Evolutionary conservation across 1,140 invertebrate genomes (phyloP), one percentile per base, ranked within the genome.

Genomic region (Caenorhabditis brenneri): DNA sequence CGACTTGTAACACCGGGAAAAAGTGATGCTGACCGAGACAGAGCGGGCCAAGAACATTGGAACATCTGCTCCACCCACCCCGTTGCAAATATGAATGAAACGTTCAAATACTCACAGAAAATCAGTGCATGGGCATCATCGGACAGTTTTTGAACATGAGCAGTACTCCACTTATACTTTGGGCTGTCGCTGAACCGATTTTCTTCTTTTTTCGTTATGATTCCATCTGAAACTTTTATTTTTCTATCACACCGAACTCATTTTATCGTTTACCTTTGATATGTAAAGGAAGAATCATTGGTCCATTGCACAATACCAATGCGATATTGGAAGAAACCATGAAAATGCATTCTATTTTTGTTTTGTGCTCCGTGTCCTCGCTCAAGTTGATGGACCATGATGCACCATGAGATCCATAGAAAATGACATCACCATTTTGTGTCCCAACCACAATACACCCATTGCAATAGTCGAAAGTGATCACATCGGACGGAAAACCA

Each of bases 61-160:
- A n/a, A n/a, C n/a, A n/a, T n/a, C n/a, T n/a, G n/a, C n/a, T n/a
- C n/a, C n/a, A n/a, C n/a, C n/a, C n/a, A n/a, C n/a, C n/a, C n/a
- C n/a, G n/a, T n/a, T n/a, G n/a, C n/a, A n/a, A n/a, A n/a, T n/a
- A n/a, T n/a, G n/a, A n/a, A n/a, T n/a, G n/a, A n/a, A n/a, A n/a
- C n/a, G n/a, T n/a, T n/a, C n/a, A n/a, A 46, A 42, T 42, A 74
- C 65, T 74, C 19, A 74, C 65, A 24, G n/a, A 74, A 74, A 42
- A 74, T 24, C 4, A 74, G 22, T 9, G 65, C 65, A 24, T 6
- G 46, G 1, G 65, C 36, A 22, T 74, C 65, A 24, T 74, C 65
- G 2, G 65, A 74, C 19, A 74, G 15, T 29, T 42, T 74, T 12
- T 74, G 65, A 4, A 74, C 22, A 24, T 74, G 36, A 9, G 36